Conservation (phyloP, 1,140 invertebrate genomes). For the Oppia nitens region DNA sequence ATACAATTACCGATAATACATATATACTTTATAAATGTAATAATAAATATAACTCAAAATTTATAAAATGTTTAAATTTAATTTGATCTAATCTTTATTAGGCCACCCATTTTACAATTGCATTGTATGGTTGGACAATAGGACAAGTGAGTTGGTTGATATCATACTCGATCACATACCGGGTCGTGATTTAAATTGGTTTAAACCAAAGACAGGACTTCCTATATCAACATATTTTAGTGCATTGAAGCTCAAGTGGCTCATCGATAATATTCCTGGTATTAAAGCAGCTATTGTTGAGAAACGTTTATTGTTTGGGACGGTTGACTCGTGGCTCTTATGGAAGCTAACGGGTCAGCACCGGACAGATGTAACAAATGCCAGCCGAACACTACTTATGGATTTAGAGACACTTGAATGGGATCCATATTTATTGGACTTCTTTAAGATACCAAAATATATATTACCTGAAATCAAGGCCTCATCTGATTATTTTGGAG, state of each 20-base stretch:
- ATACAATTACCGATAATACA: no score
- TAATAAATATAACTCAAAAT: no score
- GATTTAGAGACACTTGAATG: conserved; percentile 70
- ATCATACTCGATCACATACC: conserved; percentile 59
- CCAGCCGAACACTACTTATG: conserved; percentile 88
- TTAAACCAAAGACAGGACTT: conserved; percentile 51
- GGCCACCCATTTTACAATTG: conserved; percentile 66
- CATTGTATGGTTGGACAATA: conserved; percentile 73
- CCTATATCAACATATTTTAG: conserved; percentile 94
- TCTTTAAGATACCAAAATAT: conserved; percentile 69
- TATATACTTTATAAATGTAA: no score
- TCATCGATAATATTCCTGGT: conserved; percentile 67
- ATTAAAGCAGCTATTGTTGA: conserved; percentile 60
- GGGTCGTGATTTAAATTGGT: conserved; percentile 57
- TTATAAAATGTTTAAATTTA: no score
- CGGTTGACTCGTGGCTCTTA: conserved; percentile 88
- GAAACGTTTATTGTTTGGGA: conserved; percentile 71
- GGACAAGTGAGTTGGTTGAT: conserved; percentile 66
- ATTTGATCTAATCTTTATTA: no score
- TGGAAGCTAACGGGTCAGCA: conserved; percentile 90
- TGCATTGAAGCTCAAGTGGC: conserved; percentile 71
- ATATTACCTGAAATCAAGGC: conserved; percentile 74
- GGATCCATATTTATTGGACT: conserved; percentile 65
- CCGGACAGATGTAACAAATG: conserved; percentile 90
- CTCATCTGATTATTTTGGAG: conserved; percentile 80